Conservation (phyloP, 2,888 invertebrate genomes). For the Odontomyia ornata region DNA sequence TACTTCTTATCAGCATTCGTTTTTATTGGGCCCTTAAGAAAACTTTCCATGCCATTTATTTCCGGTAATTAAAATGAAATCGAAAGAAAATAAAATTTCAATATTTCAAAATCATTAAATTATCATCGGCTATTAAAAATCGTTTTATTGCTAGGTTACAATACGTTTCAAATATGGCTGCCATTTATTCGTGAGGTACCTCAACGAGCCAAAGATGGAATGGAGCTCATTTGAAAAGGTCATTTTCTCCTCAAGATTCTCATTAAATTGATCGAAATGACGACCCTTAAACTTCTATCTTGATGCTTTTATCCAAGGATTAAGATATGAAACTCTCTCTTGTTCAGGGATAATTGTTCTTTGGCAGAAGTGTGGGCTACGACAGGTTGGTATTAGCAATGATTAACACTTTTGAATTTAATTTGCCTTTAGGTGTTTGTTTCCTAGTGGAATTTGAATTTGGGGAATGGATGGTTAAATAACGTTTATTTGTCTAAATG, state of each 20-base stretch:
- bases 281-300: constrained; percentile 9
- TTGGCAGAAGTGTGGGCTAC: background rate
- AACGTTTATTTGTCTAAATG: background rate
- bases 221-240: background rate
- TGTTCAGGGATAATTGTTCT: background rate
- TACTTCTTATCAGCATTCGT: background rate
- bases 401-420: constrained; percentile 6
- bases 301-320: background rate
- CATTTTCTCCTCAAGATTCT: background rate
- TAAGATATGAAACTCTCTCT: constrained; percentile 8
- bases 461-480: background rate
- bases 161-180: constrained; percentile 13
- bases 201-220: background rate
- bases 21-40: constrained; percentile 2
- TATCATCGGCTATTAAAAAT: constrained; percentile 34
- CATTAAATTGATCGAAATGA: constrained; percentile 26
- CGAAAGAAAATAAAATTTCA: constrained; percentile 34
- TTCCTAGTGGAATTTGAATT: background rate
- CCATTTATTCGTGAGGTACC: background rate
- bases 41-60: constrained; percentile 6
- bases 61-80: constrained; percentile 35
- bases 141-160: constrained; percentile 18
- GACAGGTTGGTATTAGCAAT: background rate
- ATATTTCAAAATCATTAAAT: constrained; percentile 36
- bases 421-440: background rate